These are phyloP conservation scores for Diarsia brunnea DNA, from an alignment of 2,888 invertebrate species.

Conservation along the genomic window DNA sequence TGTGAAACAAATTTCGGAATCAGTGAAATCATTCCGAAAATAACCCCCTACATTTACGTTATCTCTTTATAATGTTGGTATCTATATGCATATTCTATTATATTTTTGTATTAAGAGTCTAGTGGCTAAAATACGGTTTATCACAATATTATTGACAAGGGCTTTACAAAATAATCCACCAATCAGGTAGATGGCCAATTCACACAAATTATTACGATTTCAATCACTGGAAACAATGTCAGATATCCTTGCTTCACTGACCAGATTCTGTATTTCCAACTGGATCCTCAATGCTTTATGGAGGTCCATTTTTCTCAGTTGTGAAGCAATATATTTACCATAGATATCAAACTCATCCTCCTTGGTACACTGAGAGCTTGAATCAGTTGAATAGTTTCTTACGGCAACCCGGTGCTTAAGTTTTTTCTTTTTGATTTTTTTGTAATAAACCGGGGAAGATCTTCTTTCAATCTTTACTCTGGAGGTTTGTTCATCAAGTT, in stretches of 20 bases:
- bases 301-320: conserved; percentile 78
- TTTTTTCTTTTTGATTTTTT: conserved; percentile 80
- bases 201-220: not conserved
- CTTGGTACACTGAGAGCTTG: conserved; percentile 61
- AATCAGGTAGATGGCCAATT: not conserved
- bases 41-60: too few relatives aligned
- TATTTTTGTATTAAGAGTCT: not conserved
- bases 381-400: conserved; percentile 67
- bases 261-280: conserved; percentile 79
- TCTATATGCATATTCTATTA: not conserved
- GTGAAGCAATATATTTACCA: conserved; percentile 82
- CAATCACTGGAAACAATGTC: conserved; percentile 67
- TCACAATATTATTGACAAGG: conserved; percentile 35
- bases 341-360: conserved; percentile 85
- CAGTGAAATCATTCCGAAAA: not conserved
- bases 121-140: conserved; percentile 28
- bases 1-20: not conserved
- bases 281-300: conserved; percentile 79
- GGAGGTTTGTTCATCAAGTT: conserved; percentile 63
- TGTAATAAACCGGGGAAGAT: conserved; percentile 63
- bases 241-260: conserved; percentile 80
- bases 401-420: conserved; percentile 69
- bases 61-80: not conserved
- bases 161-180: conserved; percentile 2
- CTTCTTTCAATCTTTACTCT: conserved; percentile 70